phyloP scores from a whole-genome alignment of 2,113 vertebrate genomes.

The Lepidiolamprologus cunningtoni region DNA sequence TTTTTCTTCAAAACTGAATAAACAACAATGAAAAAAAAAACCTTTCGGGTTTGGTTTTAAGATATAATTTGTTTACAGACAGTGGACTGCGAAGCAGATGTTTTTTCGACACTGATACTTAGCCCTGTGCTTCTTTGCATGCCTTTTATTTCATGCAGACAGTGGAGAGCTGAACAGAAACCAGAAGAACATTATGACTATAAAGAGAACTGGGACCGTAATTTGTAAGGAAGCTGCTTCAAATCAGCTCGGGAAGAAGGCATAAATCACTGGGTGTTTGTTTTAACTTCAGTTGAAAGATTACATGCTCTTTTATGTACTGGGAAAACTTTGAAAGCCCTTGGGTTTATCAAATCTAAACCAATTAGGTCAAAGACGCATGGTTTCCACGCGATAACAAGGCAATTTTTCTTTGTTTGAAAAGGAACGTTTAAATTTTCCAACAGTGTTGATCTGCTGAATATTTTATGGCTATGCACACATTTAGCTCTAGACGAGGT shows the following conservation, averaged over 20 bases:
- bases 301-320: background rate
- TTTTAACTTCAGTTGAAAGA: background rate
- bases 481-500: background rate
- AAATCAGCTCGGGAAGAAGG: background rate
- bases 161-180: background rate
- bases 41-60: background rate
- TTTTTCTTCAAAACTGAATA: background rate
- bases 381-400: background rate
- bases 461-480: background rate
- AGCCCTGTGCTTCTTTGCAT: slow-evolving; percentile 50
- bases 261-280: background rate
- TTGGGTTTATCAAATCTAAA: background rate
- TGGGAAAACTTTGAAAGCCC: background rate
- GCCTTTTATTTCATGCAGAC: slow-evolving; percentile 12
- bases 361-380: background rate
- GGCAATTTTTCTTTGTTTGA: background rate
- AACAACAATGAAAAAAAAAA: background rate
- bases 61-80: background rate
- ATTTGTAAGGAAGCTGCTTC: background rate
- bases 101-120: background rate
- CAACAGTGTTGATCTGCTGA: background rate
- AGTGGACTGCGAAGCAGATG: background rate
- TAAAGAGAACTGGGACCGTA: background rate
- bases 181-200: background rate
- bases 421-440: background rate